These are phyloP conservation scores for Andrena camellia DNA, from an alignment of 2,888 invertebrate genomes.

Conservation along the genomic window DNA sequence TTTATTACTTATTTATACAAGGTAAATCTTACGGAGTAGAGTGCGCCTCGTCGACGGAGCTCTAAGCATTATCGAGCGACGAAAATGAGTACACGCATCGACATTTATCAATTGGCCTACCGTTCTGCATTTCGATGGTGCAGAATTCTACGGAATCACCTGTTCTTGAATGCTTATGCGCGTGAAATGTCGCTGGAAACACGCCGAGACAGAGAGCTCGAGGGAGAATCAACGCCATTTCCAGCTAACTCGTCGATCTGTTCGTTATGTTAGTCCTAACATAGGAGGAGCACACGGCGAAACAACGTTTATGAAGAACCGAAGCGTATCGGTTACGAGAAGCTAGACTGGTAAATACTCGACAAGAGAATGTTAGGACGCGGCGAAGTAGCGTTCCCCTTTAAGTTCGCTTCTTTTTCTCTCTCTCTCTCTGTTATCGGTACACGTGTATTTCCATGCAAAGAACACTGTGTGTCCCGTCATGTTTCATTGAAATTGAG, in stretches of 20 bases:
- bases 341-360: conserved; percentile 31
- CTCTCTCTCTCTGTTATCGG: conserved; percentile 7
- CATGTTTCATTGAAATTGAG: conserved; percentile 29
- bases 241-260: not conserved
- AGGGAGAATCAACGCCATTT: not conserved
- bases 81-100: not conserved
- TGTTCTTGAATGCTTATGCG: not conserved
- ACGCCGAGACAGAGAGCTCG: not conserved
- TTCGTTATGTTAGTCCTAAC: not conserved
- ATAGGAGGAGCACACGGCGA: not conserved
- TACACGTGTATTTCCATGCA: not conserved
- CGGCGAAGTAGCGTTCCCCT: conserved; percentile 28
- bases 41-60: not conserved
- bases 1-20: conserved; percentile 35
- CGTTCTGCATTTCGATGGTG: not conserved
- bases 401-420: not conserved
- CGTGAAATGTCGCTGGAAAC: not conserved
- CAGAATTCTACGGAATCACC: not conserved
- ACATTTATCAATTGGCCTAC: not conserved
- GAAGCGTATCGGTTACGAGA: conserved; percentile 26
- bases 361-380: conserved; percentile 17
- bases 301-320: not conserved
- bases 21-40: conserved; percentile 19
- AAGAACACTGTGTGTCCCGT: not conserved
- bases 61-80: not conserved